Conservation (phyloP, 2,113 vertebrate species). For the Pelusios castaneus region DNA sequence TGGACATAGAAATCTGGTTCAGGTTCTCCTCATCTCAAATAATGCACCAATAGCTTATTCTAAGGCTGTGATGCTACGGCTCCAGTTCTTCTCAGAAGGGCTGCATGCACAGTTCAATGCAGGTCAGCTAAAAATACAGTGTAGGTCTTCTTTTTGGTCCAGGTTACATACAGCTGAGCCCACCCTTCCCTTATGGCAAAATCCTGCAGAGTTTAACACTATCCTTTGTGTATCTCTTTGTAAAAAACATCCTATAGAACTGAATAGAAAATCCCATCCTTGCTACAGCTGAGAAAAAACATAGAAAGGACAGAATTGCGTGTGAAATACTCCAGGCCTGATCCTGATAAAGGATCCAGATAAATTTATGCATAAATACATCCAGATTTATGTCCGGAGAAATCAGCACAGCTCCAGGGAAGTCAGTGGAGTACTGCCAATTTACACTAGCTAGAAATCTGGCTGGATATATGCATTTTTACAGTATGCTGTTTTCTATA, state of each 20-base stretch:
- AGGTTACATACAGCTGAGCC: not conserved
- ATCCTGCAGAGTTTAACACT: not conserved
- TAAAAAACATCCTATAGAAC: not conserved
- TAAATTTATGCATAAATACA: too few species aligned
- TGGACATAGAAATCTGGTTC: not conserved
- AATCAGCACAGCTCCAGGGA: not conserved
- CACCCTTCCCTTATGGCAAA: not conserved
- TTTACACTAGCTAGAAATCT: not conserved
- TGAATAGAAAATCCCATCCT: not conserved
- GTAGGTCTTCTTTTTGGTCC: not conserved
- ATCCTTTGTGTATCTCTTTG: not conserved
- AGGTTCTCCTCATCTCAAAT: not conserved
- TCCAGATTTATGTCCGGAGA: not conserved
- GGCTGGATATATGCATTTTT: not conserved
- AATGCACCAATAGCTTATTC: not conserved
- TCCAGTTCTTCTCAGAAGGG: not conserved
- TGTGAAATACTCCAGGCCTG: not conserved
- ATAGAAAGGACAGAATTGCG: not conserved
- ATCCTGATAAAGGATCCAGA: not conserved
- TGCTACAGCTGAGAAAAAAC: not conserved
- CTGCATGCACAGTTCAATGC: not conserved
- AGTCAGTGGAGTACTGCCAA: not conserved
- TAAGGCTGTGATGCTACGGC: not conserved
- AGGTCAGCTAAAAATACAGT: not conserved
- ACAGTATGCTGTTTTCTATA: not conserved